phyloP scores from a whole-genome alignment of 2,797 vertebrate species.

The Accipiter badius region DNA sequence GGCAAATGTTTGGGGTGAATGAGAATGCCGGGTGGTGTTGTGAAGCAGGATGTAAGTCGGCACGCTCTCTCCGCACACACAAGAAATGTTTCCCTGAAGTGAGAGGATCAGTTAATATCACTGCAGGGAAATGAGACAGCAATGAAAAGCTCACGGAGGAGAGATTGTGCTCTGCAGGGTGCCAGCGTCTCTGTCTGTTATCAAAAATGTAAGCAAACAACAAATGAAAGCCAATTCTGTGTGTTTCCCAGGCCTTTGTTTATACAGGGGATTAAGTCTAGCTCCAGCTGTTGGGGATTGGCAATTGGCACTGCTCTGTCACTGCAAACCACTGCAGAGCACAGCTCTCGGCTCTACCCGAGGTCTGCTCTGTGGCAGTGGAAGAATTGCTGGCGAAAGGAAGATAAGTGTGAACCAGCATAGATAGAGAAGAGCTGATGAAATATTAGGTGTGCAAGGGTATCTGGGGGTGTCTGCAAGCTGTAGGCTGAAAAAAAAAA shows the following conservation, averaged over 20 bases:
- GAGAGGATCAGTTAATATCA: neutral
- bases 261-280: neutral
- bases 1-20: neutral
- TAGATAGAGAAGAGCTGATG: neutral
- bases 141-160: neutral
- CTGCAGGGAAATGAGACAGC: neutral
- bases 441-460: neutral
- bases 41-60: neutral
- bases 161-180: neutral
- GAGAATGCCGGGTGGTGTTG: neutral
- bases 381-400: neutral
- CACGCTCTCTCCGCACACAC: neutral
- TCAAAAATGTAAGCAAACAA: neutral
- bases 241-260: conserved; percentile 2
- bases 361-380: neutral
- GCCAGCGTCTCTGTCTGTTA: neutral
- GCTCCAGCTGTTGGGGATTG: neutral
- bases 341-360: neutral
- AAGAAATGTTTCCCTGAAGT: neutral
- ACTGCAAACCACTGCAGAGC: neutral
- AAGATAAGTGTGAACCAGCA: neutral
- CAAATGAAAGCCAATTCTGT: neutral
- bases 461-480: neutral
- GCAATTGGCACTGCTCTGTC: neutral
- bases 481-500: neutral